Base-by-base conservation (phyloP, 2,113 vertebrate species). In the Cephalopterus ornatus region DNA sequence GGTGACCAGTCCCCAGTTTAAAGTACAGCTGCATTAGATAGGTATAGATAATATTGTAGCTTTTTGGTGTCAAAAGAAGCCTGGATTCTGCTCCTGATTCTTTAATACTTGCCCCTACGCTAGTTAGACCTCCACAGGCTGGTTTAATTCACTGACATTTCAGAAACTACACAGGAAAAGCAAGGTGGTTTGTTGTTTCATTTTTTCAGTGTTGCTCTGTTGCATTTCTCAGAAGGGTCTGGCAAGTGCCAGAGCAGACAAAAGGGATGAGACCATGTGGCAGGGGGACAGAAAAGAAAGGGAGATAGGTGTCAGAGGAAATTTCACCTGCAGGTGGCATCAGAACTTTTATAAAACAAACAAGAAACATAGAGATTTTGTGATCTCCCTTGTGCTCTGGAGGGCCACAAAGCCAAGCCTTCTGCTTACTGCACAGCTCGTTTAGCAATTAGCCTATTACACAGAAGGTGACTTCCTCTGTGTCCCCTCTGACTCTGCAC, bases 121-220 rank as follows among this genome's bases (percentile, higher is more conserved):
- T 63, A 28, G 26, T 15, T 46, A 71, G 35, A 72, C 32, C 3
- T 67, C 15, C 14, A 12, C 6, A 58, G 67, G 0, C 5, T 67
- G 47, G 49, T 59, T 59, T 78, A 37, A 72, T 62, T 63, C 24
- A 47, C 18, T 12, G 33, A 22, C 2, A 4, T 17, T 26, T 27
- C 32, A 90, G n/a, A 58, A 83, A 44, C n/a, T 21, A 24, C 12
- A 8, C 1, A 65, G 19, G 11, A 68, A 80, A 76, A 44, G 16
- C 28, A 67, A 5, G 8, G 7, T 32, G 16, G 5, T 6, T 30
- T 6, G n/a, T 77, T 74, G 12, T 13, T 75, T 58, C 0, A 0
- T 2, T 27, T 58, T 28, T n/a, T 26, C 17, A 12, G 5, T 42
- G n/a, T 42, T 63, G 26, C 39, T 33, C 5, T 27, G 35, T 42